Evolutionary conservation across 2,113 vertebrate species (phyloP).

Genomic region (Capricornis sumatraensis): DNA sequence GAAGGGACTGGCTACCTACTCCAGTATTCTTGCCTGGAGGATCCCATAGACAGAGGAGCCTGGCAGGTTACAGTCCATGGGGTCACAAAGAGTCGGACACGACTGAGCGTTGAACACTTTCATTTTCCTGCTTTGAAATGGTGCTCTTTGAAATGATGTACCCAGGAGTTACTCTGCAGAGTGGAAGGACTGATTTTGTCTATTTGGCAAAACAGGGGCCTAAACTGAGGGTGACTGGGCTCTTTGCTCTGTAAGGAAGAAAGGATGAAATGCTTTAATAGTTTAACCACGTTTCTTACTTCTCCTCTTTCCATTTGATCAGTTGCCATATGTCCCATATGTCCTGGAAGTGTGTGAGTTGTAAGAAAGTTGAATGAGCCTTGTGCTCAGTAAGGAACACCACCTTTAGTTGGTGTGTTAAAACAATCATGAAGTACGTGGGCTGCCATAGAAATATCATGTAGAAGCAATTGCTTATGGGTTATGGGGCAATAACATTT

Average conservation of each 20-base stretch:
- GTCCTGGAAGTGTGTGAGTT: not conserved
- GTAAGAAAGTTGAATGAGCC: not conserved
- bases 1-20: not conserved
- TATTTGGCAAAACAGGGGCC: not conserved
- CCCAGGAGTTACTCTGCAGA: accelerated
- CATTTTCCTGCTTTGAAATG: not conserved
- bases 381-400: not conserved
- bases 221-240: not conserved
- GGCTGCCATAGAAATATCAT: not conserved
- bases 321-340: accelerated
- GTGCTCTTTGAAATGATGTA: accelerated
- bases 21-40: not conserved
- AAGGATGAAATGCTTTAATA: accelerated
- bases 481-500: not conserved
- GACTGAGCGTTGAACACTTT: not conserved
- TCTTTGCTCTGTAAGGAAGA: not conserved
- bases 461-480: not conserved
- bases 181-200: not conserved
- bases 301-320: not conserved
- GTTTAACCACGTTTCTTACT: not conserved
- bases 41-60: not conserved
- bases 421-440: accelerated
- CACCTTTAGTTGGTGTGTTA: not conserved
- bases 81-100: not conserved
- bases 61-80: not conserved